These are phyloP conservation scores for Pseudococcus longispinus DNA, from an alignment of 2,888 invertebrate species.

Conservation along the genomic window DNA sequence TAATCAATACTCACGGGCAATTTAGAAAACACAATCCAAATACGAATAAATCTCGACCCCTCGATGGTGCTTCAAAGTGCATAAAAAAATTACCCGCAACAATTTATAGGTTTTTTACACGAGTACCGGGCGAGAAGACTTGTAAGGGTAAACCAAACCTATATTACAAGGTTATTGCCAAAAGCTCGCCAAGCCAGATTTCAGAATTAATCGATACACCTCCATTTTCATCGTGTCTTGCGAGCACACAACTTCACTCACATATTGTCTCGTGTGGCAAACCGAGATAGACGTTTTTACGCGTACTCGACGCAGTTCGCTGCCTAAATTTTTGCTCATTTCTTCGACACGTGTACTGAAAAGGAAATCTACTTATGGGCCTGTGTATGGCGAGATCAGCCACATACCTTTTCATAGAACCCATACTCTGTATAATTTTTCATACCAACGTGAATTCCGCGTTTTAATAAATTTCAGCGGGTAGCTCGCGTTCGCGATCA, in stretches of 20 bases:
- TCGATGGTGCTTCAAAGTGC: neutral
- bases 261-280: neutral
- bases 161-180: conserved; percentile 24
- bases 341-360: neutral
- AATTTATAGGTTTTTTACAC: conserved; percentile 8
- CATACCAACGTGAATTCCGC: neutral
- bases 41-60: neutral
- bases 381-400: too few species aligned
- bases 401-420: too few species aligned
- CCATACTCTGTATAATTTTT: neutral
- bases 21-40: neutral
- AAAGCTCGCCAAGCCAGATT: conserved; percentile 9
- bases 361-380: neutral
- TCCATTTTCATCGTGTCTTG: conserved; percentile 2
- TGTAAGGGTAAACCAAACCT: conserved; percentile 15
- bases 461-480: neutral
- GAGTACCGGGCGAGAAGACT: conserved; percentile 2
- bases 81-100: neutral
- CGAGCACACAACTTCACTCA: neutral
- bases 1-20: neutral
- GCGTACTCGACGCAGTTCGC: neutral
- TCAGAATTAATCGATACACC: neutral
- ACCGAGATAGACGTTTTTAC: neutral
- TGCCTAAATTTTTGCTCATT: neutral
- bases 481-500: neutral